A percentile compares a stretch with the other conserved stretches of the same genome.
Conservation (phyloP, 2,797 vertebrate species). For the Neoniphon sammara region DNA sequence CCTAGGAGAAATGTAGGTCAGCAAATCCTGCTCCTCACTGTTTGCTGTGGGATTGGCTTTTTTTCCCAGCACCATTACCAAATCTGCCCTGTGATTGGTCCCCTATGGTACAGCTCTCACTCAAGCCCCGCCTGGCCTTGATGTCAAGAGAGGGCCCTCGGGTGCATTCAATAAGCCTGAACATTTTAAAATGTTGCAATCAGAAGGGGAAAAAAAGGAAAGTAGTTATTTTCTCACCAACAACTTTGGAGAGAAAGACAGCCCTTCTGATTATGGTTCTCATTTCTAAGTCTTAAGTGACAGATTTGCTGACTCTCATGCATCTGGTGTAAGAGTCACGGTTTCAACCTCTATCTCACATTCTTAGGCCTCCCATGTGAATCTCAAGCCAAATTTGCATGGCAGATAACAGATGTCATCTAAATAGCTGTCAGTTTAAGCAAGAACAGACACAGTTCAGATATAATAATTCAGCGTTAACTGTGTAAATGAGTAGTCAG, state of each 20-base stretch:
- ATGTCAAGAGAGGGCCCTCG: constrained; percentile 23
- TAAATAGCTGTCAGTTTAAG: background rate
- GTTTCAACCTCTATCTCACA: constrained; percentile 17
- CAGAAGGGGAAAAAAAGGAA: background rate
- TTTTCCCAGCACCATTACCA: constrained; percentile 33
- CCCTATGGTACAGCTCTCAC: constrained; percentile 26
- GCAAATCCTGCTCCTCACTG: constrained; percentile 40
- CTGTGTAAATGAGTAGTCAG: background rate
- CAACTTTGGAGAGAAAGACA: background rate
- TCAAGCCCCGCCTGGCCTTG: constrained; percentile 20
- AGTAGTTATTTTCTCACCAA: background rate
- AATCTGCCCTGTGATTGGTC: constrained; percentile 50
- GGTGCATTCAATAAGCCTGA: constrained; percentile 34
- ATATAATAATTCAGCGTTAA: constrained; percentile 1
- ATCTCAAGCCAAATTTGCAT: constrained; percentile 5
- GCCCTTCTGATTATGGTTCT: constrained; percentile 41
- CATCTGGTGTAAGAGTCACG: constrained; percentile 35
- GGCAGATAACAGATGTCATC: background rate
- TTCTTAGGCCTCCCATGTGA: constrained; percentile 25
- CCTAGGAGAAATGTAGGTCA: constrained; percentile 72
- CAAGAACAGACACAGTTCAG: constrained; percentile 1
- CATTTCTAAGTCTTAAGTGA: constrained; percentile 43
- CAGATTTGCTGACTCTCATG: constrained; percentile 52
- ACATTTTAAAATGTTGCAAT: background rate
- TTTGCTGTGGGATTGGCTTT: constrained; percentile 42